Conservation (phyloP, 2,797 vertebrate species). For the Amazonetta brasiliensis region DNA sequence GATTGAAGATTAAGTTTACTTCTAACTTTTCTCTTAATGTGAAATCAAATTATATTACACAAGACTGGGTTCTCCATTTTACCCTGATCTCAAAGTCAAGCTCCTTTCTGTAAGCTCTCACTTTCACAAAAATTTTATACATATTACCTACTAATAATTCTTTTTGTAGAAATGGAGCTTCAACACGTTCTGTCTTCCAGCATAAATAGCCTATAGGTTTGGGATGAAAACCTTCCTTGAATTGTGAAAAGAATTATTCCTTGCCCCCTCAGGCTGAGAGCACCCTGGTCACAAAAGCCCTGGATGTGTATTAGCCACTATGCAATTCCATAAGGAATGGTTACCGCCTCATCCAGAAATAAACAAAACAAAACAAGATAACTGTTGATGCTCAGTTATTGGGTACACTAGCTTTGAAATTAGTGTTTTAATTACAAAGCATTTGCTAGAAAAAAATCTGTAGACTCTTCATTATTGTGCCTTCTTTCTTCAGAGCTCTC, state of each 20-base stretch:
- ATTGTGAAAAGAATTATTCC: not conserved
- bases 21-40: not conserved
- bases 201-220: not conserved
- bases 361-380: not conserved
- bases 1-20: not conserved
- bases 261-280: not conserved
- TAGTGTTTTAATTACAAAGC: fast-evolving
- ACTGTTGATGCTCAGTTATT: not conserved
- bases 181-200: not conserved
- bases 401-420: not conserved
- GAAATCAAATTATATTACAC: not conserved
- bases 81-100: not conserved
- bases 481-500: not conserved
- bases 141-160: not conserved
- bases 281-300: not conserved
- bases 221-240: not conserved
- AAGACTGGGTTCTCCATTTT: not conserved
- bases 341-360: not conserved
- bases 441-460: not conserved
- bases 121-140: not conserved
- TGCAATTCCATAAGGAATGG: not conserved
- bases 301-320: not conserved
- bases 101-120: not conserved
- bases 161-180: not conserved
- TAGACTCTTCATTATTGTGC: not conserved